These are phyloP conservation scores for Corythoichthys intestinalis DNA, from an alignment of 2,113 vertebrate species.

Conservation along the genomic window DNA sequence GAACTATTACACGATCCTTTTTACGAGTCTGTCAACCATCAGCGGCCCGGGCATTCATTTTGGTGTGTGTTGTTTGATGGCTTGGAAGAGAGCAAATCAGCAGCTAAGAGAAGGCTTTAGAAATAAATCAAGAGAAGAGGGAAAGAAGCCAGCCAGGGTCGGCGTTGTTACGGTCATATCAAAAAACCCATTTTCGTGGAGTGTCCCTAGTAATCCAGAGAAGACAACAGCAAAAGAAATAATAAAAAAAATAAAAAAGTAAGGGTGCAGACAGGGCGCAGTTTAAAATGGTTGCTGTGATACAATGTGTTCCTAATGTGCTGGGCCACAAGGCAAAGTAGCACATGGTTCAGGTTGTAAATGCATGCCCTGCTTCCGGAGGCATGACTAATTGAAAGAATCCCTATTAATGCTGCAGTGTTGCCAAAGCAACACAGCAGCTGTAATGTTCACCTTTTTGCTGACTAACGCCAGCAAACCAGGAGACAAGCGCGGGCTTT, in stretches of 20 bases:
- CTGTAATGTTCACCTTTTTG: slow-evolving; percentile 35
- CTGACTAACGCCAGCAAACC: slow-evolving; percentile 53
- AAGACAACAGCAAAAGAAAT: slow-evolving; percentile 25
- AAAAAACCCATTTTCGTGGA: slow-evolving; percentile 57
- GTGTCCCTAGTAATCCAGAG: slow-evolving; percentile 32
- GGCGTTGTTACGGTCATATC: slow-evolving; percentile 43
- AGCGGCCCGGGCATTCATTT: slow-evolving; percentile 24
- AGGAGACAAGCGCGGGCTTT: slow-evolving; percentile 22
- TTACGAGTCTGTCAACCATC: slow-evolving; percentile 15
- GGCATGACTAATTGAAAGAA: slow-evolving; percentile 70
- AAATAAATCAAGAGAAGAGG: slow-evolving; percentile 57
- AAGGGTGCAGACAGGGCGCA: background rate
- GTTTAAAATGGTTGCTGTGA: slow-evolving; percentile 40
- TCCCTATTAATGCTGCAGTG: slow-evolving; percentile 50
- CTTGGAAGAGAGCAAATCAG: slow-evolving; percentile 34
- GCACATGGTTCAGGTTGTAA: slow-evolving; percentile 34
- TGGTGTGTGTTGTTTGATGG: slow-evolving; percentile 26
- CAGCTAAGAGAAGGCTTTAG: slow-evolving; percentile 26
- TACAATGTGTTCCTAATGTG: slow-evolving; percentile 59
- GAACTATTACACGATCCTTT: slow-evolving; percentile 9
- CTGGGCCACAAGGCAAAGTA: slow-evolving; percentile 38
- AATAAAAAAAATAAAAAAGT: background rate
- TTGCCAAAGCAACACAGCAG: slow-evolving; percentile 15
- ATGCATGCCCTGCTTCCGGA: slow-evolving; percentile 54
- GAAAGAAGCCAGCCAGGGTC: slow-evolving; percentile 47